These are phyloP conservation scores for Amiota minor DNA, from an alignment of 2,888 invertebrate species.

Conservation along the genomic window DNA sequence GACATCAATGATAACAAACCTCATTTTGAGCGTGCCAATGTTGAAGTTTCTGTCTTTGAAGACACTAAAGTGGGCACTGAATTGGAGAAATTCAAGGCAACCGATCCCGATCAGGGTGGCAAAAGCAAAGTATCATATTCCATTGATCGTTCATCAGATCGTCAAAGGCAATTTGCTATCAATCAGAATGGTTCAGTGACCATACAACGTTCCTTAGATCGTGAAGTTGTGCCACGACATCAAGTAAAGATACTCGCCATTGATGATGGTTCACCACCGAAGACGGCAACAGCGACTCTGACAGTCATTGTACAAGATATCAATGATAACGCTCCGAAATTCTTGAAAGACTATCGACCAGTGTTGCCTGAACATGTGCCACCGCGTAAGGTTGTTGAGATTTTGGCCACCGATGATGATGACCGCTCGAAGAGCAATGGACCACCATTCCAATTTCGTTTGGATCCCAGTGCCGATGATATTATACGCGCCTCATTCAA, in stretches of 20 bases:
- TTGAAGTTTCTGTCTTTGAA: conserved; percentile 92
- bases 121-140: conserved; percentile 93
- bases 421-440: conserved; percentile 95
- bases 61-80: conserved; percentile 93
- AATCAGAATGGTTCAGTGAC: conserved; percentile 96
- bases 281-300: conserved; percentile 93
- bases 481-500: conserved; percentile 94
- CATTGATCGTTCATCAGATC: conserved; percentile 92
- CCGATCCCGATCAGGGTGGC: conserved; percentile 96
- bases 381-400: conserved; percentile 92
- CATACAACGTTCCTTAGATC: conserved; percentile 91
- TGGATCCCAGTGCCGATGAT: conserved; percentile 95
- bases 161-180: conserved; percentile 94
- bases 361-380: conserved; percentile 94
- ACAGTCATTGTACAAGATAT: conserved; percentile 96
- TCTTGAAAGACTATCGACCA: conserved; percentile 92
- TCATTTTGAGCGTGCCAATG: conserved; percentile 92
- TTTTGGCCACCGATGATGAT: conserved; percentile 93
- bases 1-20: conserved; percentile 99
- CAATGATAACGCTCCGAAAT: conserved; percentile 95
- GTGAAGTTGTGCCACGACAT: conserved; percentile 95
- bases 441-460: conserved; percentile 94
- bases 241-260: conserved; percentile 97
- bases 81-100: conserved; percentile 94
- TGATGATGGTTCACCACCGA: conserved; percentile 93